phyloP scores from a whole-genome alignment of 2,888 invertebrate species.

The Rapana venosa region DNA sequence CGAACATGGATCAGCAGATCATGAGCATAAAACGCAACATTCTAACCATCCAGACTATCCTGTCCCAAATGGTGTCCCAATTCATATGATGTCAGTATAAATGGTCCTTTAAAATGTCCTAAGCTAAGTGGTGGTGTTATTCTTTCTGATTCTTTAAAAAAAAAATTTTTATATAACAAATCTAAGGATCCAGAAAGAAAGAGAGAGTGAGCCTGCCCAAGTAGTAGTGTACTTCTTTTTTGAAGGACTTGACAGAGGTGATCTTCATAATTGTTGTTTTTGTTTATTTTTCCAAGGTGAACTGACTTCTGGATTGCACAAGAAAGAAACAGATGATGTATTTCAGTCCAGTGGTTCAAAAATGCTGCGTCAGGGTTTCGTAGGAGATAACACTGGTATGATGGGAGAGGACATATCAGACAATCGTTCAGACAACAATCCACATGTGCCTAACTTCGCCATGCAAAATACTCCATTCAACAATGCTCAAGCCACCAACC shows the following conservation, averaged over 20 bases:
- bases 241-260: background rate
- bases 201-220: too few species aligned
- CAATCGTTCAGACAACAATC: conserved; percentile 72
- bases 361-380: conserved; percentile 63
- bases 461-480: conserved; percentile 77
- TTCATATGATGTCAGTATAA: too few species aligned
- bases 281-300: conserved; percentile 67
- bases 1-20: too few species aligned
- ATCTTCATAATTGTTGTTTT: background rate
- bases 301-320: conserved; percentile 64
- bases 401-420: conserved; percentile 72
- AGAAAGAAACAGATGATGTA: conserved; percentile 69
- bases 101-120: too few species aligned
- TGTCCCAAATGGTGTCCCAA: too few species aligned
- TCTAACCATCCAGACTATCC: too few species aligned
- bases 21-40: too few species aligned
- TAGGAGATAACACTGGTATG: conserved; percentile 53
- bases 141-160: too few species aligned
- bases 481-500: conserved; percentile 76
- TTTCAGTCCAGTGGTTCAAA: conserved; percentile 57
- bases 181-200: too few species aligned
- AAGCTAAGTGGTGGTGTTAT: too few species aligned
- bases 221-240: background rate
- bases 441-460: conserved; percentile 75
- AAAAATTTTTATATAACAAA: too few species aligned